phyloP scores from a whole-genome alignment of 2,113 vertebrate species.

The Nettapus auritus region DNA sequence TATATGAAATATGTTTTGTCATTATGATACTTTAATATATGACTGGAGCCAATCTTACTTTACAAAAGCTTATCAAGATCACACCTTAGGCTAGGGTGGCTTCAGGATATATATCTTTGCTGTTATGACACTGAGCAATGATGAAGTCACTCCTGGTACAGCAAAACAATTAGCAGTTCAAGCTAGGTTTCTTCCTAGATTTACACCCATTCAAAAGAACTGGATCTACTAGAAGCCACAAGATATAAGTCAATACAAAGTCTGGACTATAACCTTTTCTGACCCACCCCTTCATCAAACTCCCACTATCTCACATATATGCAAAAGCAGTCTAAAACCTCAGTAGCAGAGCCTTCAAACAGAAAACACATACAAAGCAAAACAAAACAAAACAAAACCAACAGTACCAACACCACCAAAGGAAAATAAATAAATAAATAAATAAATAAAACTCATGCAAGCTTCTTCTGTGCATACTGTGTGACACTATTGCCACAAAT shows the following conservation, averaged over 20 bases:
- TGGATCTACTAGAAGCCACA: background rate
- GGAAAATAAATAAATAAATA: no score
- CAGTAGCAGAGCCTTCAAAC: background rate
- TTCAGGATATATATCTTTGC: background rate
- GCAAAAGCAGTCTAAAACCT: background rate
- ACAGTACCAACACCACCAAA: no score
- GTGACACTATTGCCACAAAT: background rate
- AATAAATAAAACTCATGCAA: background rate
- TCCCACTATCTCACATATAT: background rate
- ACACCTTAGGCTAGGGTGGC: background rate
- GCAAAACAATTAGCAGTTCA: background rate
- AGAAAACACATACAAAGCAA: background rate
- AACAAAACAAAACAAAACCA: no score
- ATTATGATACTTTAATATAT: background rate
- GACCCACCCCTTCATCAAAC: background rate
- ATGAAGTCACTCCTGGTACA: background rate
- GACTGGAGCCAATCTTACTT: background rate
- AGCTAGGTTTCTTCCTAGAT: background rate
- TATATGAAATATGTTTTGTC: background rate
- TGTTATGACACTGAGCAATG: background rate
- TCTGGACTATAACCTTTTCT: background rate
- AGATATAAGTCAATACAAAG: background rate
- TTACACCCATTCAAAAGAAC: background rate
- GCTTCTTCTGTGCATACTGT: background rate
- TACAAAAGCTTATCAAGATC: background rate